These are phyloP conservation scores for Puffinus mauretanicus DNA, from an alignment of 2,113 vertebrate species.

Conservation along the genomic window DNA sequence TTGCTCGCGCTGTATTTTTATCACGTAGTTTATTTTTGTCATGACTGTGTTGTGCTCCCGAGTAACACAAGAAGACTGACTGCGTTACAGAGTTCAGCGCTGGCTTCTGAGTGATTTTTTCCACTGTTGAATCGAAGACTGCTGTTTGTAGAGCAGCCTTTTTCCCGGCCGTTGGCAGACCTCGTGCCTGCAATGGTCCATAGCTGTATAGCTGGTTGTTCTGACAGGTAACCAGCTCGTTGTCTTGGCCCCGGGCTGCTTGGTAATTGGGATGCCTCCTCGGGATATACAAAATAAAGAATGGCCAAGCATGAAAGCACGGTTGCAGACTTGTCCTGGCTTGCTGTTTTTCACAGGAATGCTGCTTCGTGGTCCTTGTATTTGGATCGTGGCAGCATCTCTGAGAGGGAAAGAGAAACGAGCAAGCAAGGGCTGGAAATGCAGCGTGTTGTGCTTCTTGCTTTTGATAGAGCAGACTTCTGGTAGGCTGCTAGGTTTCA, in stretches of 20 bases:
- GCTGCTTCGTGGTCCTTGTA: not conserved
- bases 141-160: not conserved
- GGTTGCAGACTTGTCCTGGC: not conserved
- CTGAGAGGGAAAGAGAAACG: not conserved
- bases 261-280: not conserved
- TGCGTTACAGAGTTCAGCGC: not conserved
- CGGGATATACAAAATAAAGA: not conserved
- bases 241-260: not conserved
- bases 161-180: not conserved
- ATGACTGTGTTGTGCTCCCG: not conserved
- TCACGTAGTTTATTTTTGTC: not conserved
- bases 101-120: not conserved
- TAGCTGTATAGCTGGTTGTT: not conserved
- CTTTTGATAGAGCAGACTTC: not conserved
- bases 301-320: not conserved
- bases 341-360: not conserved
- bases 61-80: not conserved
- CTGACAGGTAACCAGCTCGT: not conserved
- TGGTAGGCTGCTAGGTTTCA: not conserved
- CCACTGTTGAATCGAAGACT: not conserved
- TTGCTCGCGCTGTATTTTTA: not conserved
- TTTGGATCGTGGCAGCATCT: not conserved
- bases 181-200: accelerated
- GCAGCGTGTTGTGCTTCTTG: not conserved
- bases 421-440: not conserved